Evolutionary conservation across 2,888 invertebrate genomes (phyloP).

Genomic region (Lamellibrachia satsuma): DNA sequence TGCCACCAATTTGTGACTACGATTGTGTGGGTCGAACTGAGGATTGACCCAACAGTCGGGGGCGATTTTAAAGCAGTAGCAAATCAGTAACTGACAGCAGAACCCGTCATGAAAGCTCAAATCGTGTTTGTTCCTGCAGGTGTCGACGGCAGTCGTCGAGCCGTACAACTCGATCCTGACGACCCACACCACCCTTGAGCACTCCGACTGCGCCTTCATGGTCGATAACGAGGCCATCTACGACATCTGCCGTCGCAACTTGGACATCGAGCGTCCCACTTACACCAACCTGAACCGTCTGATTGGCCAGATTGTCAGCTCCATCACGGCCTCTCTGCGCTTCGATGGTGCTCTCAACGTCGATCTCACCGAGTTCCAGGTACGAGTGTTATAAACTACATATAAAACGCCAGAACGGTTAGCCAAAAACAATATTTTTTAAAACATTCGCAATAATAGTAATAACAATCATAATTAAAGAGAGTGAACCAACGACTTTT

Average conservation of each 20-base stretch:
- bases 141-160: slow-evolving; percentile 75
- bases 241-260: slow-evolving; percentile 70
- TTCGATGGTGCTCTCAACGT: slow-evolving; percentile 70
- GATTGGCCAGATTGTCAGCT: slow-evolving; percentile 83
- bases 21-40: too few species aligned
- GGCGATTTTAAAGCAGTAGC: too few species aligned
- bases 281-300: slow-evolving; percentile 91
- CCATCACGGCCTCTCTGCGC: slow-evolving; percentile 66
- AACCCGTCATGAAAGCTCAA: not conserved
- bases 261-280: slow-evolving; percentile 85
- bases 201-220: slow-evolving; percentile 84
- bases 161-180: slow-evolving; percentile 76
- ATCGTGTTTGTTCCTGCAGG: not conserved
- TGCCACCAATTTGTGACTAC: too few species aligned
- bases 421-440: not conserved
- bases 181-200: slow-evolving; percentile 91
- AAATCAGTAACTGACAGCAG: not conserved
- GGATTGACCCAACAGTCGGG: too few species aligned
- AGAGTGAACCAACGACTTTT: not conserved
- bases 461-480: not conserved
- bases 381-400: not conserved
- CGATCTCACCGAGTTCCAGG: slow-evolving; percentile 69
- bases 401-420: not conserved
- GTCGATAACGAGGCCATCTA: slow-evolving; percentile 61
- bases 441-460: not conserved